Evolutionary conservation across 2,888 invertebrate genomes (phyloP).

Genomic region (Drosophila gaucha): DNA sequence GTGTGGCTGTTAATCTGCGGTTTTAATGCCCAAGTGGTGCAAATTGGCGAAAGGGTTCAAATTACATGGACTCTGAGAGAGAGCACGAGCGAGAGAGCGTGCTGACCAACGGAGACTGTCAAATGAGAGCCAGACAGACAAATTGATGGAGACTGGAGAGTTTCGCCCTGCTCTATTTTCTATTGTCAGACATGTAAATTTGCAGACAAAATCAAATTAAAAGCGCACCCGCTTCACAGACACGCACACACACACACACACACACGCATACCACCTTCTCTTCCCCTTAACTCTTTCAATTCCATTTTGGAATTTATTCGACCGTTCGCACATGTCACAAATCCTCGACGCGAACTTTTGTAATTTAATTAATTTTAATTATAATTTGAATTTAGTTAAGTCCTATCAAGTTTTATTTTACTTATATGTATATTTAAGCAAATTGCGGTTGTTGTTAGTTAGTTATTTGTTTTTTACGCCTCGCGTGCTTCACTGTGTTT

Average conservation of each 20-base stretch:
- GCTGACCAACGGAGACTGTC: constrained; percentile 8
- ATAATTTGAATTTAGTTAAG: constrained; percentile 48
- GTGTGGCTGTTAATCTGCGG: constrained; percentile 78
- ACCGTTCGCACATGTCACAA: constrained; percentile 30
- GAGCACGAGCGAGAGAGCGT: constrained; percentile 1
- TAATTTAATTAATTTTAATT: constrained; percentile 71
- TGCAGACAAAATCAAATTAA: constrained; percentile 77
- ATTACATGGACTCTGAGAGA: constrained; percentile 35
- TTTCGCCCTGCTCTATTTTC: constrained; percentile 13
- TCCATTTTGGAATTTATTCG: constrained; percentile 46
- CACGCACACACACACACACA: background rate
- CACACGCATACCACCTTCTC: background rate
- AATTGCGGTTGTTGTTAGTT: constrained; percentile 27
- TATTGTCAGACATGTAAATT: constrained; percentile 65
- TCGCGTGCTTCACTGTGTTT: constrained; percentile 57
- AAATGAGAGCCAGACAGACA: constrained; percentile 25
- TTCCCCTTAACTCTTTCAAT: too few relatives aligned
- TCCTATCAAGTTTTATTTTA: constrained; percentile 36
- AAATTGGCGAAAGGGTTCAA: constrained; percentile 77
- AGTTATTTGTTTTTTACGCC: constrained; percentile 32
- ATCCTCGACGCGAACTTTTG: constrained; percentile 47
- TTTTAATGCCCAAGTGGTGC: constrained; percentile 78
- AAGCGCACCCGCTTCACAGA: constrained; percentile 64
- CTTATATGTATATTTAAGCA: constrained; percentile 29
- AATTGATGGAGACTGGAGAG: constrained; percentile 18